Percentiles rank a stretch among this genome's conserved stretches.
Evolutionary conservation across 2,113 vertebrate genomes (phyloP).

Genomic region (Toxostoma redivivum): DNA sequence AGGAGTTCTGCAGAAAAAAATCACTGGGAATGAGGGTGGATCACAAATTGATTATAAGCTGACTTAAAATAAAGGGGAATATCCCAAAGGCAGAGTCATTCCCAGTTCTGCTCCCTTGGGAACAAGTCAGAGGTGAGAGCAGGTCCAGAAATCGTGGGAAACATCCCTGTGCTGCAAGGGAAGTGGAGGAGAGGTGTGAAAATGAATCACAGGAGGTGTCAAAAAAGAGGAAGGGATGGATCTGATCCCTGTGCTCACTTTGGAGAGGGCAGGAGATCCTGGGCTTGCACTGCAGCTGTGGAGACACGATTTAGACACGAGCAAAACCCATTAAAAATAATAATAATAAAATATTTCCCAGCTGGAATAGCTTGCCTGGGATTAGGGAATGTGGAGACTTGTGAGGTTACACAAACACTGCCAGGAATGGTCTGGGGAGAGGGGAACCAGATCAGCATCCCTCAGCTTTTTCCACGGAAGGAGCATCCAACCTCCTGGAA

Average conservation of each 20-base stretch:
- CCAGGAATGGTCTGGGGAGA: not conserved
- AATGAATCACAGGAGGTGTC: not conserved
- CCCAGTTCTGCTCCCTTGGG: not conserved
- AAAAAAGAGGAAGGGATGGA: not conserved
- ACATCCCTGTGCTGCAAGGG: not conserved
- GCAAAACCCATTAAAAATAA: not conserved
- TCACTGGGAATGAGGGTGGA: not conserved
- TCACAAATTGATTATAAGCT: not conserved
- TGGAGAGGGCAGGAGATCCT: not conserved
- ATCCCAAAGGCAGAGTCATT: not conserved
- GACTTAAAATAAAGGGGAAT: not conserved
- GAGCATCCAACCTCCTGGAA: not conserved
- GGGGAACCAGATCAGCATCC: not conserved
- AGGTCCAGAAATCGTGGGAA: not conserved
- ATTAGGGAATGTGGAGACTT: not conserved
- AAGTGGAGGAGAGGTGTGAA: not conserved
- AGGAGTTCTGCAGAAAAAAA: not conserved
- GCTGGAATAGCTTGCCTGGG: not conserved
- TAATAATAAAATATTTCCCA: not conserved
- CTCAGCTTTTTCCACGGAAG: not conserved
- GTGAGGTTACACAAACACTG: not conserved
- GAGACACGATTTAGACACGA: not conserved
- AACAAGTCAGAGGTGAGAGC: not conserved
- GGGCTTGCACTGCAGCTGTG: rapidly evolving
- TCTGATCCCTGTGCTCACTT: not conserved